Evolutionary conservation across 2,113 vertebrate genomes (phyloP), one percentile per base, ranked within the genome.

Genomic region (Galemys pyrenaicus): DNA sequence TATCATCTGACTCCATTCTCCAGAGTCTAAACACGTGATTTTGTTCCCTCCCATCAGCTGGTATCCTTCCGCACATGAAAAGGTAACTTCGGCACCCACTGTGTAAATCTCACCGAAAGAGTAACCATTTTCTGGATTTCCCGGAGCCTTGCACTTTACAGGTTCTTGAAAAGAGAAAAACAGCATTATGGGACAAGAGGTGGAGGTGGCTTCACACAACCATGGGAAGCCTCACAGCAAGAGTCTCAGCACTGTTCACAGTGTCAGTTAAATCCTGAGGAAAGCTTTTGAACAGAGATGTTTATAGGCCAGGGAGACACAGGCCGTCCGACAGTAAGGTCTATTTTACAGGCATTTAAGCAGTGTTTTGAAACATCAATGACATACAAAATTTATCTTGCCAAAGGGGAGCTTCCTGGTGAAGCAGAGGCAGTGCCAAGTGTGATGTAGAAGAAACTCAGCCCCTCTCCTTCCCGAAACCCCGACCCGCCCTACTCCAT

Each of bases 31-130:
- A 97, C 99, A 99, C 0, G 39, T 97, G 17, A 99, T 94, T 86
- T 96, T 98, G 49, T 94, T 44, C 0, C 78, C 96, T 91, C 99
- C 99, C 20, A 95, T 96, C 89, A 99, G 96, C 94, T 98, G 97
- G 89, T 99, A 98, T 49, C 99, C 99, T 56, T 98, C 97, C 44
- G 99, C 91, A 19, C 99, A 99, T 22, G 98, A 98, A 96, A 99
- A 99, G 0, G 92, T 98, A 37, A 99, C 98, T 95, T 98, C 95
- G 6, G 98, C 98, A 51, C 99, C 99, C 98, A 99, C 98, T 62
- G 98, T 98, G 49, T 99, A 99, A 96, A 92, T 97, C 84, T 97
- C 97, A 20, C 99, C 99, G 0, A 97, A 97, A 71, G 98, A 98
- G 77, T 87, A 98, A n/a, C 99, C 99, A 2, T 99, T 98, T 65